These are phyloP conservation scores for Torymus tubicola DNA, from an alignment of 2,888 invertebrate species.

Conservation along the genomic window DNA sequence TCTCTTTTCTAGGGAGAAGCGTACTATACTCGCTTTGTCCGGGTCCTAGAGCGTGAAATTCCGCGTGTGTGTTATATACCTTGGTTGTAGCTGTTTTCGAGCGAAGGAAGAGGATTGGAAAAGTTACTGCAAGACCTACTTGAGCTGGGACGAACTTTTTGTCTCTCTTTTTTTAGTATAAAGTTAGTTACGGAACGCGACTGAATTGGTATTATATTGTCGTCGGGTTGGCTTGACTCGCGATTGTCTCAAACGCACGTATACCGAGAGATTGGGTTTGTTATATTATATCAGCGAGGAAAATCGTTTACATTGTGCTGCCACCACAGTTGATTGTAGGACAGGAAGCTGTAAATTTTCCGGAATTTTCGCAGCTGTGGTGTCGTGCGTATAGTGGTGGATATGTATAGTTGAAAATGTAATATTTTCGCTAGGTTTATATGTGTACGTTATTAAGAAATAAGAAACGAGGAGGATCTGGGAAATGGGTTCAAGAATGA, in stretches of 20 bases:
- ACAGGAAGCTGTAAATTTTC: constrained; percentile 20
- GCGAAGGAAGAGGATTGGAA: too few species aligned
- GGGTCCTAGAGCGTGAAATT: constrained; percentile 36
- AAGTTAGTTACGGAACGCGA: too few species aligned
- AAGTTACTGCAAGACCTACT: too few species aligned
- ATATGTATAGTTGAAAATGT: too few species aligned
- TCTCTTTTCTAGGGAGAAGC: constrained; percentile 35
- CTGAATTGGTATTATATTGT: too few species aligned
- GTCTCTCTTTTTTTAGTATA: not conserved
- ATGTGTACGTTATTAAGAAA: too few species aligned
- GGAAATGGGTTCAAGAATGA: too few species aligned
- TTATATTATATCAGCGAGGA: constrained; percentile 1
- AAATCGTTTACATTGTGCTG: not conserved
- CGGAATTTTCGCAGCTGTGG: too few species aligned
- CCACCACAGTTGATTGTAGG: not conserved
- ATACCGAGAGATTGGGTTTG: not conserved
- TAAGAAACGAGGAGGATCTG: too few species aligned
- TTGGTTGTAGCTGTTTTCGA: too few species aligned
- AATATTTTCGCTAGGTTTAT: too few species aligned
- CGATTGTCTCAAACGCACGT: not conserved
- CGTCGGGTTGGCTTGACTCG: not conserved
- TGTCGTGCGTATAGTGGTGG: too few species aligned
- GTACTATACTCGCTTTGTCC: constrained; percentile 21
- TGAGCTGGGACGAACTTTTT: not conserved
- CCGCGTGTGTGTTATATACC: constrained; percentile 20